Conservation (phyloP, 2,888 invertebrate species). For the Stegophylla sp. region DNA sequence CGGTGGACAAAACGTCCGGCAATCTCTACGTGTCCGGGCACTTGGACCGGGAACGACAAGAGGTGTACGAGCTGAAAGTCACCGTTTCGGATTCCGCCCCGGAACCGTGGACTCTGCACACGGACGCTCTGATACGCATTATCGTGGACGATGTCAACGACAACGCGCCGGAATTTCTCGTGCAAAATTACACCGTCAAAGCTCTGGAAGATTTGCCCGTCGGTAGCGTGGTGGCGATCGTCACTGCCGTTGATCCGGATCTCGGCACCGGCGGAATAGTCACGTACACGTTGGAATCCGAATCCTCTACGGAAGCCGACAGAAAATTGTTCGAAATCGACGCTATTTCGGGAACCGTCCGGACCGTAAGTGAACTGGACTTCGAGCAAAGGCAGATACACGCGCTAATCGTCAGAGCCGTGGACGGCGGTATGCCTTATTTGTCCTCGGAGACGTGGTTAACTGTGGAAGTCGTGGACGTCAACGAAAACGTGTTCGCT, state of each 20-base stretch:
- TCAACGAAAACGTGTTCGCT: slow-evolving; percentile 88
- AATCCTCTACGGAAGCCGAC: slow-evolving; percentile 68
- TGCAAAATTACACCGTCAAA: slow-evolving; percentile 77
- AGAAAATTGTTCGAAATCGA: slow-evolving; percentile 82
- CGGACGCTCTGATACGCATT: slow-evolving; percentile 83
- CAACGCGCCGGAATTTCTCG: slow-evolving; percentile 82
- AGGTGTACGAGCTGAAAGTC: slow-evolving; percentile 79
- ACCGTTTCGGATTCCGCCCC: slow-evolving; percentile 80
- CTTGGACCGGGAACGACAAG: slow-evolving; percentile 85
- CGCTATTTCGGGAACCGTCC: slow-evolving; percentile 81
- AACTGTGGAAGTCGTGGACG: slow-evolving; percentile 87
- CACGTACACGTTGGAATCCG: slow-evolving; percentile 72
- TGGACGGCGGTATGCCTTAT: slow-evolving; percentile 84
- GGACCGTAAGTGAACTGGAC: slow-evolving; percentile 80
- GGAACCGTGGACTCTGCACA: slow-evolving; percentile 71
- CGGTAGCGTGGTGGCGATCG: slow-evolving; percentile 84
- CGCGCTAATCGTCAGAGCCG: slow-evolving; percentile 83
- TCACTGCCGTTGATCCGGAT: slow-evolving; percentile 86
- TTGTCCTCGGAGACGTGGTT: slow-evolving; percentile 81
- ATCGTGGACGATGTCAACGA: slow-evolving; percentile 90
- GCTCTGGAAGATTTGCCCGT: slow-evolving; percentile 89
- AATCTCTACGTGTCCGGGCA: slow-evolving; percentile 77
- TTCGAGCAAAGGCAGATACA: slow-evolving; percentile 90
- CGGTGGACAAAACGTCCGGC: slow-evolving; percentile 79
- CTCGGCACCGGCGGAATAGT: slow-evolving; percentile 82